Percentiles rank a stretch among this genome's conserved stretches.
Evolutionary conservation across 30 jellyfish, hydroid and myxozoan species (phyloP).

Genomic region (Chironex yamaguchii): DNA sequence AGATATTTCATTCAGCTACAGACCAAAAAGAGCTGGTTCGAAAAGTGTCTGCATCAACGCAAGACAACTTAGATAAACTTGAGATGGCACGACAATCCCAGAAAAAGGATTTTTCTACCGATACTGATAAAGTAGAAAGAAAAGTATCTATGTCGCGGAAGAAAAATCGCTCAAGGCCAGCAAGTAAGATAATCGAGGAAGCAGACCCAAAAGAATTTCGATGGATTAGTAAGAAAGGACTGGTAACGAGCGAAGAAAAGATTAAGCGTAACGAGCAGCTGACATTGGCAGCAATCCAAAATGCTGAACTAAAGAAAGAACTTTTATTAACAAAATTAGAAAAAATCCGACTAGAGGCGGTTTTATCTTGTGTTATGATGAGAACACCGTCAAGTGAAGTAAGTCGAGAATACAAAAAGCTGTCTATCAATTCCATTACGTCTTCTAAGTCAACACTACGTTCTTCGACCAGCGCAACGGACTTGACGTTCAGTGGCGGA

Average conservation of each 20-base stretch:
- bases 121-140: conserved; percentile 33
- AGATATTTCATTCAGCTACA: conserved; percentile 6
- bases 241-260: conserved; percentile 47
- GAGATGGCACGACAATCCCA: background rate
- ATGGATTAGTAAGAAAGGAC: conserved; percentile 53
- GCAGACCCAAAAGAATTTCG: conserved; percentile 27
- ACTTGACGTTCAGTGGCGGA: conserved; percentile 66
- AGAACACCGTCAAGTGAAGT: conserved; percentile 75
- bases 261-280: conserved; percentile 64
- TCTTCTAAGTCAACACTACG: conserved; percentile 72
- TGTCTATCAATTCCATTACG: conserved; percentile 80
- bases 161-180: conserved; percentile 50
- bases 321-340: conserved; percentile 87
- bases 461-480: conserved; percentile 79
- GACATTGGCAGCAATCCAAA: conserved; percentile 87
- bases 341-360: conserved; percentile 95
- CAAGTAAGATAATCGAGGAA: conserved; percentile 46
- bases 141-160: conserved; percentile 66
- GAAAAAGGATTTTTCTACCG: background rate
- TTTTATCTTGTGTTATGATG: conserved; percentile 93
- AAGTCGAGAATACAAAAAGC: conserved; percentile 60
- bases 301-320: conserved; percentile 90
- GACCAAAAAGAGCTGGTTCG: background rate
- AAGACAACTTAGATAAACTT: background rate
- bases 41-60: background rate